These are phyloP conservation scores for Drosophila anomelani DNA, from an alignment of 2,888 invertebrate genomes.

Conservation along the genomic window DNA sequence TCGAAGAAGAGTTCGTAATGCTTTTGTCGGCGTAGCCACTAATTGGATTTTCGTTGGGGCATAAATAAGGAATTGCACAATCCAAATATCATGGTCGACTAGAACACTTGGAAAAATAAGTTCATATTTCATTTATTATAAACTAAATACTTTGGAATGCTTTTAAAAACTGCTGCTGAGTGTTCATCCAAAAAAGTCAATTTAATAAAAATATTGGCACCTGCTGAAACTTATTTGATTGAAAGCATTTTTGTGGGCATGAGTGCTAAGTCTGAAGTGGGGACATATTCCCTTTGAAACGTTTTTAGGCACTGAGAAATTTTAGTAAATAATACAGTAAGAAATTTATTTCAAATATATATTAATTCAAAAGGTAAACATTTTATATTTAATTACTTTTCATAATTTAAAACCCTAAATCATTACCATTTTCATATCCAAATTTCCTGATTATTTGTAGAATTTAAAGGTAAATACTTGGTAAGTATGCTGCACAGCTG, in stretches of 20 bases:
- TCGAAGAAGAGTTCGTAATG: constrained; percentile 26
- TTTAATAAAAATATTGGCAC: neutral
- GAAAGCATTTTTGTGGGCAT: neutral
- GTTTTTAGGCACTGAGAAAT: neutral
- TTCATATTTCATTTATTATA: neutral
- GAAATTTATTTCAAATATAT: neutral
- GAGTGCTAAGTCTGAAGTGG: neutral
- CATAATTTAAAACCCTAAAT: neutral
- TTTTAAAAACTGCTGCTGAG: neutral
- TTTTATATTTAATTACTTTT: neutral
- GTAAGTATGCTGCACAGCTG: constrained; percentile 6
- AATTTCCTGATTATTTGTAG: neutral
- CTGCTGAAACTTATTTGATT: neutral
- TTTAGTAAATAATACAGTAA: neutral
- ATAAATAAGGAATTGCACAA: constrained; percentile 18
- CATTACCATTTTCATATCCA: neutral
- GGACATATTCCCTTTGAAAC: neutral
- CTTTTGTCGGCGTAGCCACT: constrained; percentile 47
- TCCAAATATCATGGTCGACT: constrained; percentile 14
- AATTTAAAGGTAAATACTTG: neutral
- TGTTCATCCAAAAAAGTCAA: neutral
- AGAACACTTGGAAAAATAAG: constrained; percentile 7
- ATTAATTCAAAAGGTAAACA: neutral
- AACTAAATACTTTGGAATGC: neutral
- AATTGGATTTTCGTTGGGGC: constrained; percentile 52